These are phyloP conservation scores for Goniozus legneri DNA, from an alignment of 1,140 invertebrate species.

Conservation along the genomic window DNA sequence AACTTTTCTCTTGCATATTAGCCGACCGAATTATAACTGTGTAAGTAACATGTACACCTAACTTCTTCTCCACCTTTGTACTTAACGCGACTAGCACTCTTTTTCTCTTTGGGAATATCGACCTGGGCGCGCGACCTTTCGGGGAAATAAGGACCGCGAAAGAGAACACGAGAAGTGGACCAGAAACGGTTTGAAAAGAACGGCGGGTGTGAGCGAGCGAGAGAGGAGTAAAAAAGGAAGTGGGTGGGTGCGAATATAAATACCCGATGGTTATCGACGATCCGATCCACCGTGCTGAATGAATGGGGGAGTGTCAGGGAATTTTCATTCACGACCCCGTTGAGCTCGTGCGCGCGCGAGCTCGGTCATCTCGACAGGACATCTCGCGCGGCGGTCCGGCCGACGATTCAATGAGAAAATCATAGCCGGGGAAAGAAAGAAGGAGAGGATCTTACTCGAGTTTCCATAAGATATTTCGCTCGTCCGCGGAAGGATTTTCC, in stretches of 20 bases:
- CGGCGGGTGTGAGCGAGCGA: constrained; percentile 12
- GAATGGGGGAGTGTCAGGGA: constrained; percentile 23
- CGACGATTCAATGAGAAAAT: constrained; percentile 30
- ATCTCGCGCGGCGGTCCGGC: constrained; percentile 23
- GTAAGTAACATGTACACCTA: too few species aligned
- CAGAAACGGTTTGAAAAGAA: constrained; percentile 1
- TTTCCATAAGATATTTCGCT: constrained; percentile 11
- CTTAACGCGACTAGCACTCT: too few species aligned
- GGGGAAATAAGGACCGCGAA: constrained; percentile 2
- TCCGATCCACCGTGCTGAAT: constrained; percentile 31
- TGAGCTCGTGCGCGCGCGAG: too few species aligned
- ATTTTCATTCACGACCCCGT: constrained; percentile 43
- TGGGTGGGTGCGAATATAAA: constrained; percentile 41
- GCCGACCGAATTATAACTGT: too few species aligned
- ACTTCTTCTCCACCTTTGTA: too few species aligned
- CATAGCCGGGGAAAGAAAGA: constrained; percentile 28
- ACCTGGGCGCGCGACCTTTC: not conserved
- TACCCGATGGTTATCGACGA: constrained; percentile 40
- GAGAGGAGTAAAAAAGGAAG: constrained; percentile 25
- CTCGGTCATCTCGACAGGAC: constrained; percentile 35
- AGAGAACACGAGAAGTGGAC: constrained; percentile 18
- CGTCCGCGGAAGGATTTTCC: constrained; percentile 8
- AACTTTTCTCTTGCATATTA: too few species aligned
- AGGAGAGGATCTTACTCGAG: too few species aligned
- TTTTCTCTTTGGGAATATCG: not conserved